Percentiles rank a stretch among this genome's conserved stretches.
Conservation (phyloP, 1,140 invertebrate genomes). For the Nomia melanderi region DNA sequence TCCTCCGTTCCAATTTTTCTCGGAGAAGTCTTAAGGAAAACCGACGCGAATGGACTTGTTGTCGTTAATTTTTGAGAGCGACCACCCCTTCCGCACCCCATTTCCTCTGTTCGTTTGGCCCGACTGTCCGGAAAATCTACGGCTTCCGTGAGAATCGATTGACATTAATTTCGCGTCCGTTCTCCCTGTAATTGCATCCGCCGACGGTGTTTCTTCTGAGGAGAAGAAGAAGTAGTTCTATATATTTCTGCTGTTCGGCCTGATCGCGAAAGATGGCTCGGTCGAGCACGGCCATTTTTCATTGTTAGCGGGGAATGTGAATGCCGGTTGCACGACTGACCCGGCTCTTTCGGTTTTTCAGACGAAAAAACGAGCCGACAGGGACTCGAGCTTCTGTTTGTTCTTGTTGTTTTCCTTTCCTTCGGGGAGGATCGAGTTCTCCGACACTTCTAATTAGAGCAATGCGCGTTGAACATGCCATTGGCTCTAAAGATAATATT, state of each 20-base stretch:
- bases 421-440: too few species aligned
- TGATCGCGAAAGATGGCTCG: constrained; percentile 50
- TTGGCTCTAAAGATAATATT: too few species aligned
- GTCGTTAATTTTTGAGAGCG: constrained; percentile 56
- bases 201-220: constrained; percentile 22
- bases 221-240: neutral
- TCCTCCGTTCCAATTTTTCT: neutral
- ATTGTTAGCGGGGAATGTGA: constrained; percentile 36
- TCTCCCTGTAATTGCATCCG: constrained; percentile 45
- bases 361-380: neutral
- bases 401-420: too few species aligned
- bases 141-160: constrained; percentile 24
- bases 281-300: constrained; percentile 30
- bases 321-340: neutral
- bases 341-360: neutral
- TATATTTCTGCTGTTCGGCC: constrained; percentile 11
- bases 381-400: too few species aligned
- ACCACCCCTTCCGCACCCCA: neutral
- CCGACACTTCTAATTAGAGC: too few species aligned
- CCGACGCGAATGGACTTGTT: constrained; percentile 40
- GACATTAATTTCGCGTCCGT: constrained; percentile 44
- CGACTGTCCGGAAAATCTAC: neutral
- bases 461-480: too few species aligned
- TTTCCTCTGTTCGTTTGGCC: too few species aligned
- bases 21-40: neutral